Evolutionary conservation across 2,888 invertebrate species (phyloP).

Genomic region (Allygus modestus): DNA sequence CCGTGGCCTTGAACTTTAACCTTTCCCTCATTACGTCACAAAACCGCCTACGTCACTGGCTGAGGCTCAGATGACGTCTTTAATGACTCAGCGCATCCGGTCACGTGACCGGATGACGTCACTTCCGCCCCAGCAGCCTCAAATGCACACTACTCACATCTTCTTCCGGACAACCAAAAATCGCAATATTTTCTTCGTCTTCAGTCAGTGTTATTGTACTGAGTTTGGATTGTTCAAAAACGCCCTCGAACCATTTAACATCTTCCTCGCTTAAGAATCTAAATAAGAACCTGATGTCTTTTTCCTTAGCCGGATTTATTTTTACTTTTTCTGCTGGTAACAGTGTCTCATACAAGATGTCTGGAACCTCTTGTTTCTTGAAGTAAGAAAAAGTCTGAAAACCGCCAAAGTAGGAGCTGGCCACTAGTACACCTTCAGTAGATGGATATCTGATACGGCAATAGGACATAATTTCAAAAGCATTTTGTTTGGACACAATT

Average conservation of each 20-base stretch:
- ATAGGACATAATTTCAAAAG: slow-evolving; percentile 58
- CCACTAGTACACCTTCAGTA: slow-evolving; percentile 40
- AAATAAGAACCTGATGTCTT: slow-evolving; percentile 53
- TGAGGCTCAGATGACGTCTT: no score
- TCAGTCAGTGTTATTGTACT: not conserved
- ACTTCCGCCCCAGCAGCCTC: no score
- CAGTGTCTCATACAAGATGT: slow-evolving; percentile 40
- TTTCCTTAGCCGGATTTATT: slow-evolving; percentile 54
- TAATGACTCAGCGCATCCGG: no score
- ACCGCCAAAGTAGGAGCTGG: slow-evolving; percentile 46
- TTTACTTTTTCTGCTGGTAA: slow-evolving; percentile 47
- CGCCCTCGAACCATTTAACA: slow-evolving; percentile 55
- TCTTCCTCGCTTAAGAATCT: slow-evolving; percentile 48
- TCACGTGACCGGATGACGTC: no score
- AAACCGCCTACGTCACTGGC: no score
- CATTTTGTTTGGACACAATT: slow-evolving; percentile 36
- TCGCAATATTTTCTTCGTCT: not conserved
- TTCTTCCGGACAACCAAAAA: slow-evolving; percentile 15
- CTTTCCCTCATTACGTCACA: no score
- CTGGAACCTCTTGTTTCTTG: slow-evolving; percentile 45
- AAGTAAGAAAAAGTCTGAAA: slow-evolving; percentile 55
- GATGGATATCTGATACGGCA: slow-evolving; percentile 30
- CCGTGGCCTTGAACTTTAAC: no score
- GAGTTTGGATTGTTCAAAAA: not conserved
- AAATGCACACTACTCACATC: no score